phyloP scores from a whole-genome alignment of 2,888 invertebrate species.

The Melanophora roralis region DNA sequence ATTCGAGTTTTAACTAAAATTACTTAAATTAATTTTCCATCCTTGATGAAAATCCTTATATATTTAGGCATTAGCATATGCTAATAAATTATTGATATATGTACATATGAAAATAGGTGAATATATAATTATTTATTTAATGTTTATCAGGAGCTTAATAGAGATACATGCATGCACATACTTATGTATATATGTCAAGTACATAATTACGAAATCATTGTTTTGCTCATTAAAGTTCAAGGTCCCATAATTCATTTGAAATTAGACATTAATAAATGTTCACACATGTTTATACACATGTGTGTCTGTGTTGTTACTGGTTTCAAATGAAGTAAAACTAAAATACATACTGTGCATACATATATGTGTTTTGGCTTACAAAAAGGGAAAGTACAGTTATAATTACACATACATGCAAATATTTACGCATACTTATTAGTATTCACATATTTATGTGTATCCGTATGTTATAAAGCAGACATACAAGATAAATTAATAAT shows the following conservation, averaged over 20 bases:
- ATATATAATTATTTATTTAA: too few species aligned
- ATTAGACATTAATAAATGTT: slow-evolving; percentile 12
- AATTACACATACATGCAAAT: neutral
- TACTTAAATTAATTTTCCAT: too few species aligned
- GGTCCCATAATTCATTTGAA: slow-evolving; percentile 32
- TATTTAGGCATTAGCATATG: too few species aligned
- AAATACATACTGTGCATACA: neutral
- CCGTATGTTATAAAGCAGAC: neutral
- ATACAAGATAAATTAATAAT: too few species aligned
- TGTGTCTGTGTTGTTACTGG: too few species aligned
- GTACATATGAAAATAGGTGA: neutral
- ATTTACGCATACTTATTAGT: neutral
- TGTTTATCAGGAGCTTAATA: too few species aligned
- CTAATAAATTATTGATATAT: too few species aligned
- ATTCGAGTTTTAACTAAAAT: too few species aligned
- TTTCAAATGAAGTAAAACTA: slow-evolving; percentile 18
- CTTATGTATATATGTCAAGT: slow-evolving; percentile 44
- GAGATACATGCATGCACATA: slow-evolving; percentile 16
- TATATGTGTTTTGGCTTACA: neutral
- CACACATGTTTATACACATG: neutral
- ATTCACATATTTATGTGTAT: neutral
- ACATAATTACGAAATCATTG: slow-evolving; percentile 49
- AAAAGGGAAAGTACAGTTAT: neutral
- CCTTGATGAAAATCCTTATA: too few species aligned
- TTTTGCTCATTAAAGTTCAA: slow-evolving; percentile 46